Evolutionary conservation across 2,888 invertebrate species (phyloP).

Genomic region (Temnothorax rugatulus): DNA sequence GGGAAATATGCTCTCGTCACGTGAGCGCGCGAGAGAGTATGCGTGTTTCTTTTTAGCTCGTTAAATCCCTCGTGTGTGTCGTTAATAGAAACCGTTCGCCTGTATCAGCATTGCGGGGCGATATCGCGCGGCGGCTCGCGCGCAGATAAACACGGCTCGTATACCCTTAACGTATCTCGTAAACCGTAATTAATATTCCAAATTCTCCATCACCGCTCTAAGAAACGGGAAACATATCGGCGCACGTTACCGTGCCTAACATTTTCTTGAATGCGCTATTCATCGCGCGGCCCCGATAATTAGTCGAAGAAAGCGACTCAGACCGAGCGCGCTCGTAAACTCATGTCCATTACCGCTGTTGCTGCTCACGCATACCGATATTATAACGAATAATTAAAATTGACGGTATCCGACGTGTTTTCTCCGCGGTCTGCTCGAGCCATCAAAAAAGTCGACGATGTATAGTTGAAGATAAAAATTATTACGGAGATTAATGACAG

Average conservation of each 20-base stretch:
- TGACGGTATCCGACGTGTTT: conserved; percentile 31
- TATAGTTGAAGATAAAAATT: neutral
- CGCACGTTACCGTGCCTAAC: conserved; percentile 33
- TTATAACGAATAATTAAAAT: conserved; percentile 36
- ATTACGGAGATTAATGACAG: neutral
- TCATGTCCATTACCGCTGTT: conserved; percentile 33
- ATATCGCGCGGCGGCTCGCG: neutral
- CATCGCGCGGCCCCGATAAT: conserved; percentile 42
- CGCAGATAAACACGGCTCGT: conserved; percentile 34
- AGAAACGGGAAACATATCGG: conserved; percentile 43
- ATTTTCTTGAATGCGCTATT: conserved; percentile 48
- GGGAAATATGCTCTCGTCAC: conserved; percentile 1
- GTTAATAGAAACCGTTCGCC: conserved; percentile 22
- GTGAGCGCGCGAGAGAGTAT: neutral
- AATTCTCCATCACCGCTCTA: conserved; percentile 31
- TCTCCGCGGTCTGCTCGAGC: neutral
- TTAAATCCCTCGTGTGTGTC: conserved; percentile 10
- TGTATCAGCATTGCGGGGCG: neutral
- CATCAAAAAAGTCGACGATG: neutral
- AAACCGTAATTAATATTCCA: conserved; percentile 50
- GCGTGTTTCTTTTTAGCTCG: conserved; percentile 11
- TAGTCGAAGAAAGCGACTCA: conserved; percentile 40
- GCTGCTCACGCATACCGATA: conserved; percentile 14
- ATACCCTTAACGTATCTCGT: conserved; percentile 2
- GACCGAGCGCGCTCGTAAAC: conserved; percentile 29